Percentiles rank a stretch among this genome's conserved stretches.
Conservation (phyloP, 2,113 vertebrate species). For the Entomyzon cyanotis region DNA sequence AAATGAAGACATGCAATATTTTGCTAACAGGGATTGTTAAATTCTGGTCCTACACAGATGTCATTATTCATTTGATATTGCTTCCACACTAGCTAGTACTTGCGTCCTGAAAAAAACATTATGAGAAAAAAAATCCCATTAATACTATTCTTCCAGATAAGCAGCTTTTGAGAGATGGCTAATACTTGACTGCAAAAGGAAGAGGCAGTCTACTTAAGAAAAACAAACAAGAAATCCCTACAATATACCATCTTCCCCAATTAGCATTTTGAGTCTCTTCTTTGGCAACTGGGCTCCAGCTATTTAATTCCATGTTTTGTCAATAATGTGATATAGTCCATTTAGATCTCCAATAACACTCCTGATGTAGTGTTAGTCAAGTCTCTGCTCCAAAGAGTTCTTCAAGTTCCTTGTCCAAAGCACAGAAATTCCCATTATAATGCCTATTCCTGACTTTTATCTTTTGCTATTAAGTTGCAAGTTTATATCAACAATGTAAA, state of each 20-base stretch:
- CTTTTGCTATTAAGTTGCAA: background rate
- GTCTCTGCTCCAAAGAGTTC: background rate
- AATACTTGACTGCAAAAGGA: background rate
- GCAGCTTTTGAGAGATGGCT: background rate
- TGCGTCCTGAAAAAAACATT: background rate
- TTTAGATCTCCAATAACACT: background rate
- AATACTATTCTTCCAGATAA: background rate
- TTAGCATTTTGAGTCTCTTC: background rate
- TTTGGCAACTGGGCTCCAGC: background rate
- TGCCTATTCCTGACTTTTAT: background rate
- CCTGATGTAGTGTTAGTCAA: background rate
- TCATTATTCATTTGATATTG: background rate
- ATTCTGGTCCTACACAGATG: background rate
- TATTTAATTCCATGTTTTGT: background rate
- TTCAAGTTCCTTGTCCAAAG: background rate
- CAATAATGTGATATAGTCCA: background rate
- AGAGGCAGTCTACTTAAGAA: background rate
- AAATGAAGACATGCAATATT: background rate
- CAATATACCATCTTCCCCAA: background rate
- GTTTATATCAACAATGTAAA: background rate
- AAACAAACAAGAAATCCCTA: background rate
- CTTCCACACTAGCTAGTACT: background rate
- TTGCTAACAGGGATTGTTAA: background rate
- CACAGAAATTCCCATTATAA: background rate
- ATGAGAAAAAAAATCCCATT: rapidly evolving